Evolutionary conservation across 2,113 vertebrate genomes (phyloP), one percentile per base, ranked within the genome.

Genomic region (Hydrochoerus hydrochaeris): DNA sequence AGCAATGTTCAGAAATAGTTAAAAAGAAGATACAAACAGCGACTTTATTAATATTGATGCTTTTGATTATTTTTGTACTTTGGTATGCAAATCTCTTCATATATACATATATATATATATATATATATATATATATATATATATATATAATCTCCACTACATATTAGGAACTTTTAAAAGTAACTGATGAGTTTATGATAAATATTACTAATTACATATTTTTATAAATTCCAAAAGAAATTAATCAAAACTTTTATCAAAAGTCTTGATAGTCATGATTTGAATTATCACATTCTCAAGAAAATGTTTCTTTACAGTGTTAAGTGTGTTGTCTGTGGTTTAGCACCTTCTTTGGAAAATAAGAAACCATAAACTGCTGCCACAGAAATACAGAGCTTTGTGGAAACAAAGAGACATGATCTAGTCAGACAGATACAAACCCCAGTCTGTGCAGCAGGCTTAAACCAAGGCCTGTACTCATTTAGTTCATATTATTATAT

Each of bases 191-290:
- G 28, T 95, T 84, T 88, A 63, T 44, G 30, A 88, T 71, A 91
- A 52, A 11, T 67, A 26, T 96, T 95, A 71, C 46, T 41, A 96
- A 88, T 96, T 69, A 77, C 11, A 12, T 44, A 69, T 97, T 93
- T 95, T 38, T 26, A 54, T 78, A 90, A 81, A 58, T 85, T 83
- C n/a, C n/a, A 75, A 24, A 69, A 46, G 14, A 69, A 65, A 71
- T 20, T 46, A 82, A 87, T 95, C 78, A 84, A 63, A 86, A 14
- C 26, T 58, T 38, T 69, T 95, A 35, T 5, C 69, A 63, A 57
- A 30, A 94, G 87, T 90, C 38, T 24, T 92, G 85, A 60, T 35
- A 62, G 49, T 89, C 44, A 14, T 87, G 67, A 62, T 11, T 88
- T 88, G 46, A 62, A 95, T 90, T 87, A 71, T n/a, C 67, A 85